Evolutionary conservation across 2,113 vertebrate species (phyloP), one percentile per base, ranked within the genome.

Genomic region (Tinamus guttatus): DNA sequence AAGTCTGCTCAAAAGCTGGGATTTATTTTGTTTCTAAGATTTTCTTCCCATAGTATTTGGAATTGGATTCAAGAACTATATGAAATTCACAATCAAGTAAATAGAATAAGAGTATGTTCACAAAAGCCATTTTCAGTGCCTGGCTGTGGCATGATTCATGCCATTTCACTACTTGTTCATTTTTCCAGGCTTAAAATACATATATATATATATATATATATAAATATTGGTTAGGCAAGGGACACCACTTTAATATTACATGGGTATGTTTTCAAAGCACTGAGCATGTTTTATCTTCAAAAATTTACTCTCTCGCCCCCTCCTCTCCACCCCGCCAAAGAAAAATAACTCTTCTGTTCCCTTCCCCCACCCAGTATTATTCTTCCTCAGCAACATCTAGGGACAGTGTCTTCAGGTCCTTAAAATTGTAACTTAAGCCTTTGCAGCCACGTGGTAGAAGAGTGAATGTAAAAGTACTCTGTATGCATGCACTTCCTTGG

Each of bases 401-500:
- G 22, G 62, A 68, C 19, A 81, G 28, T 73, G 73, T 45, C 30
- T 91, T 83, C 60, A 18, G 28, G 27, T 63, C 36, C 11, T 91
- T 86, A 60, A 40, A 34, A 52, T 38, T 71, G 36, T 68, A 77
- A 19, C 62, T 91, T 80, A 38, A 85, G 58, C 38, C 27, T 88
- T 89, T 87, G 63, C 43, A 81, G 63, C 52, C 51, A 87, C 70
- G 70, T 74, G 62, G 41, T 60, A 2, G 0, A 41, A 82, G 59
- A 85, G 43, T 34, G 64, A 93, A 85, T 88, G 70, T 51, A 67
- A 64, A 95, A 94, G 92, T 70, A 70, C 52, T 96, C 92, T 90
- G 93, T 85, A 95, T 92, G 86, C 87, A 80, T 79, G 81, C 70
- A 94, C 79, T 95, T 96, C 47, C 82, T 90, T 78, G 76, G 84